Conservation (phyloP, 2,113 vertebrate genomes). For the Acanthisitta chloris region DNA sequence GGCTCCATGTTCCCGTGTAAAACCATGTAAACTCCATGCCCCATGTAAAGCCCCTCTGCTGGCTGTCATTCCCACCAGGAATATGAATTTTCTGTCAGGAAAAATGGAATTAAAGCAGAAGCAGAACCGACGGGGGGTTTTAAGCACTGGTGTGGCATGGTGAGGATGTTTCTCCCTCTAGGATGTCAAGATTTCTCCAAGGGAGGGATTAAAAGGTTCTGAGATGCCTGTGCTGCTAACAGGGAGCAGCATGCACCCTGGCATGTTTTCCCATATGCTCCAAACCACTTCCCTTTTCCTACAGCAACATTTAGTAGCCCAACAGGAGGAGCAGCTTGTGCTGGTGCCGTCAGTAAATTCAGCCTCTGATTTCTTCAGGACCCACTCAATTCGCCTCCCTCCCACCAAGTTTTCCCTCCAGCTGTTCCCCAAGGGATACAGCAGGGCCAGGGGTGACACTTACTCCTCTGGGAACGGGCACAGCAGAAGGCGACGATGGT, state of each 20-base stretch:
- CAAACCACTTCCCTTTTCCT: not conserved
- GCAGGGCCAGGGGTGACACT: not conserved
- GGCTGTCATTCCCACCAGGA: not conserved
- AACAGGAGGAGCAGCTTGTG: not conserved
- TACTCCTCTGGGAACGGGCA: slow-evolving; percentile 97
- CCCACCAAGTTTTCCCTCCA: not conserved
- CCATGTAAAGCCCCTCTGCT: not conserved
- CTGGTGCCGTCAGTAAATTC: accelerated
- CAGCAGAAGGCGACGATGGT: slow-evolving; percentile 98
- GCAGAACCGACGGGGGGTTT: not conserved
- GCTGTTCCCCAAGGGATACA: not conserved
- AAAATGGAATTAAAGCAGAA: not conserved
- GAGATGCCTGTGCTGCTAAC: not conserved
- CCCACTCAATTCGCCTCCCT: accelerated
- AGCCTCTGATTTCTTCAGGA: not conserved
- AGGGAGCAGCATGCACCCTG: not conserved
- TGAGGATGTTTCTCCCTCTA: not conserved
- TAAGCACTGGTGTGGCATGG: accelerated
- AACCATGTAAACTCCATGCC: not conserved
- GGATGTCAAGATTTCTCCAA: not conserved
- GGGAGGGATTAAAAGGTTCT: not conserved
- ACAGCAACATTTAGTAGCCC: not conserved
- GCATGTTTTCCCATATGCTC: not conserved
- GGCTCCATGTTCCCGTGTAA: no score
- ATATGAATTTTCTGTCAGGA: accelerated